Conservation (phyloP, 2,888 invertebrate genomes). For the Argyra leucocephala region DNA sequence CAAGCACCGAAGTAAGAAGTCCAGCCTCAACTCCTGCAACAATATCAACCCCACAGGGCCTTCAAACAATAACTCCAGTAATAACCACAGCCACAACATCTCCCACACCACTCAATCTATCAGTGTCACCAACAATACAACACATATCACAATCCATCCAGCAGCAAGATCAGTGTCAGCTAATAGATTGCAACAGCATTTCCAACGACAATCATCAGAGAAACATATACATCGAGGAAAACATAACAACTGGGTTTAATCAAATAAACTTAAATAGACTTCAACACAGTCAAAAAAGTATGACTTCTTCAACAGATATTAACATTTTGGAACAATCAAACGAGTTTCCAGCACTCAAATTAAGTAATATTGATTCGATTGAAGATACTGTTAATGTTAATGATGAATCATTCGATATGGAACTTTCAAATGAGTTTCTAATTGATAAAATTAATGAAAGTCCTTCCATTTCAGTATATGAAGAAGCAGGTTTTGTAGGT, state of each 20-base stretch:
- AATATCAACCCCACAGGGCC: conserved; percentile 7
- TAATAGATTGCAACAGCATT: conserved; percentile 3
- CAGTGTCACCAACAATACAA: conserved; percentile 22
- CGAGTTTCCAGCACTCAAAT: conserved; percentile 44
- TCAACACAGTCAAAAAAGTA: conserved; percentile 24
- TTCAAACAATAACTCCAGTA: conserved; percentile 19
- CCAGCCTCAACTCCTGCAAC: conserved; percentile 26
- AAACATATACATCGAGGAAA: conserved; percentile 17
- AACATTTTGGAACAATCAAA: conserved; percentile 37
- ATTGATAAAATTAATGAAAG: conserved; percentile 37
- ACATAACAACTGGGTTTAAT: conserved; percentile 28
- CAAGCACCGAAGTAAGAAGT: conserved; percentile 23
- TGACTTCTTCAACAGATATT: conserved; percentile 33
- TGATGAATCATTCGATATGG: conserved; percentile 42
- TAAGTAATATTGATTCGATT: conserved; percentile 34
- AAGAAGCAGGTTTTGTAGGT: conserved; percentile 27
- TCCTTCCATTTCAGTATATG: not conserved
- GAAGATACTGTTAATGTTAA: conserved; percentile 42
- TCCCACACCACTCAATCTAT: conserved; percentile 26
- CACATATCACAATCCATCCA: conserved; percentile 23
- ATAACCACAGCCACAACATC: conserved; percentile 20
- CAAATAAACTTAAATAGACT: not conserved
- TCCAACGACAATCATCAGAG: conserved; percentile 23
- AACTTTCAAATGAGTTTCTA: conserved; percentile 45
- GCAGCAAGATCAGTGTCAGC: conserved; percentile 15